Base-by-base conservation (phyloP, 1,140 invertebrate species). In the Tetragonula clypearis region DNA sequence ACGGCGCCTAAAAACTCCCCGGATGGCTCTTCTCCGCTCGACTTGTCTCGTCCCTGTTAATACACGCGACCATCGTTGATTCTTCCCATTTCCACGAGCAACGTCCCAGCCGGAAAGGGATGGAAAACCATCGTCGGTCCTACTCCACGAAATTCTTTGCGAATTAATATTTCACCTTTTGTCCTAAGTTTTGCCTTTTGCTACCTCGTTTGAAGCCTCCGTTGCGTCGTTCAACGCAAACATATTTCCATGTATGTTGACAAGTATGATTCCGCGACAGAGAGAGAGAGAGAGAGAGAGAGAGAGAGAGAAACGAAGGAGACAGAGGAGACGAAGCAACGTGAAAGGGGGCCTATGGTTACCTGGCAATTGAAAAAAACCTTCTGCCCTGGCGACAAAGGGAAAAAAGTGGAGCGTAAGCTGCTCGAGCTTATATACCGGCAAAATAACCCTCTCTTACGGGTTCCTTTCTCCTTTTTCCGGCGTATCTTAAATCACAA, bases 1-100 rank as follows among this genome's bases (percentile, higher is more conserved):
- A 89, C 60, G 85, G 6, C 26, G 41, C 88, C 76, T 88, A 86
- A 89, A 88, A 77, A 87, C 75, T 76, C 82, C 76, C 75, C 49
- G n/a, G 79, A 65, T 76, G 77, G 76, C 83, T 62, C 62, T 89
- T 84, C 76, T 62, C 62, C 35, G 6, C 65, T 79, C 72, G 21
- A 17, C 23, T 80, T 66, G 66, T 19, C 79, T 56, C 30, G 41
- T 26, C 35, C 68, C 66, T 79, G 60, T 71, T 78, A 79, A 56
- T n/a, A 23, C 26, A 15, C 49, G 21, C 56, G 55, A 74, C 71
- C 77, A 58, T 66, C 58, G 60, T 66, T n/a, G 35, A 55, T 85
- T 55, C 49, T 74, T 74, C 17, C 41, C 56, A 53, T 80, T 85
- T 80, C 60, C 49, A 21, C 3, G 69, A 3, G 26, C 11, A 65